Conservation (phyloP, 2,797 vertebrate genomes). For the Ceyx erithaca region DNA sequence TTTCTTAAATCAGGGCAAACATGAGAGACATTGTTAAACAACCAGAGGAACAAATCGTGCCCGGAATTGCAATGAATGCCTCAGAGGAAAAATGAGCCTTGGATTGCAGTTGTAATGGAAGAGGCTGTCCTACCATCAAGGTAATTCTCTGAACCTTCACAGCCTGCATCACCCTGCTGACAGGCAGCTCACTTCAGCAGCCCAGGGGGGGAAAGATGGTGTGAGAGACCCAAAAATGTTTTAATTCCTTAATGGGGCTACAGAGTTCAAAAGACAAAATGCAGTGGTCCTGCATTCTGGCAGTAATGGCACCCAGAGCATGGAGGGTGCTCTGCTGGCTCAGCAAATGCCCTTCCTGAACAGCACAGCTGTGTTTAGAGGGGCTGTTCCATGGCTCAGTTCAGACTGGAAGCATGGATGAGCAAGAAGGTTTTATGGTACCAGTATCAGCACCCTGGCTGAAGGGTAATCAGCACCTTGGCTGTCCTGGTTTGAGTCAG, state of each 20-base stretch:
- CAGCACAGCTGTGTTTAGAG: background rate
- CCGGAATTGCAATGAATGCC: slow-evolving; percentile 75
- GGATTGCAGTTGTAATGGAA: slow-evolving; percentile 71
- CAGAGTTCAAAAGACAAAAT: background rate
- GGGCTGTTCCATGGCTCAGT: background rate
- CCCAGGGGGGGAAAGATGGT: slow-evolving; percentile 23
- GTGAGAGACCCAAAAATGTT: slow-evolving; percentile 14
- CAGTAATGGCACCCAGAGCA: background rate
- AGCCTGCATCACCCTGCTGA: slow-evolving; percentile 43
- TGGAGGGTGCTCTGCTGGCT: background rate
- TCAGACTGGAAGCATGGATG: background rate
- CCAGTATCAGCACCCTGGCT: background rate
- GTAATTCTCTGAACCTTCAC: slow-evolving; percentile 70
- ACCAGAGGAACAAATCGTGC: slow-evolving; percentile 68
- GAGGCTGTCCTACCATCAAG: slow-evolving; percentile 61
- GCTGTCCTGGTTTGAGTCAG: too few species aligned
- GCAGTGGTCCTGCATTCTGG: background rate
- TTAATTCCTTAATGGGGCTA: slow-evolving; percentile 61
- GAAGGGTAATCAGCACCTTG: background rate
- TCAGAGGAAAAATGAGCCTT: slow-evolving; percentile 56
- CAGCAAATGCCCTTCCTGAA: background rate
- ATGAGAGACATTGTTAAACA: slow-evolving; percentile 79
- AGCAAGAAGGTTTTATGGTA: background rate
- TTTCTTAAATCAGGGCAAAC: slow-evolving; percentile 75
- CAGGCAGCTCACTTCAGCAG: slow-evolving; percentile 50